These are phyloP conservation scores for Cremastinae sp. DNA, from an alignment of 2,888 invertebrate genomes.

Conservation along the genomic window DNA sequence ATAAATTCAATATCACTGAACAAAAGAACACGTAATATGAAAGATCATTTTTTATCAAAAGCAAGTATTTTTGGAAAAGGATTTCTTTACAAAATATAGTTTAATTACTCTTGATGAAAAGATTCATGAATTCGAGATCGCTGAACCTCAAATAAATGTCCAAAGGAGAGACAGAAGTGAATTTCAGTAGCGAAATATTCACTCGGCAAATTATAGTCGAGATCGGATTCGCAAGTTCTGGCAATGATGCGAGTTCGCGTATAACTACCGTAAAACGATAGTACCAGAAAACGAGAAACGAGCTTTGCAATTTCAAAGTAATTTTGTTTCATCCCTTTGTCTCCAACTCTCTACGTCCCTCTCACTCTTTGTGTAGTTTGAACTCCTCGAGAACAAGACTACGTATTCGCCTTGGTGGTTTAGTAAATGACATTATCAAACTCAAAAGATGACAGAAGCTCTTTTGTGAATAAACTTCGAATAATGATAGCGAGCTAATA, in stretches of 20 bases:
- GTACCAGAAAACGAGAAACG: slow-evolving; percentile 8
- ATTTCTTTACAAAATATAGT: no score
- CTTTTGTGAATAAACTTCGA: background rate
- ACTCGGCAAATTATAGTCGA: background rate
- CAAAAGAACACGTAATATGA: no score
- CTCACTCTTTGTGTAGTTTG: slow-evolving; percentile 17
- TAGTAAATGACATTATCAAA: slow-evolving; percentile 48
- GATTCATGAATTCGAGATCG: no score
- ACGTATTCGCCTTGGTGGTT: slow-evolving; percentile 21
- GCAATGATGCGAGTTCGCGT: slow-evolving; percentile 30
- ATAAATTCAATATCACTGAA: no score
- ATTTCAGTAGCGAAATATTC: slow-evolving; percentile 1
- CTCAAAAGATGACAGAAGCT: slow-evolving; percentile 17
- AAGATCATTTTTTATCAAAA: no score
- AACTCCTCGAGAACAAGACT: slow-evolving; percentile 19
- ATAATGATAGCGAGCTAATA: slow-evolving; percentile 1
- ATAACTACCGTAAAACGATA: slow-evolving; percentile 9
- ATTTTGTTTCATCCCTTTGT: background rate
- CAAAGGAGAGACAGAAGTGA: background rate
- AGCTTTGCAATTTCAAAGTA: slow-evolving; percentile 41
- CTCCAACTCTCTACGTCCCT: no score
- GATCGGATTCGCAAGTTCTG: slow-evolving; percentile 4
- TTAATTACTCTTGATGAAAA: no score
- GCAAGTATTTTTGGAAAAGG: no score
- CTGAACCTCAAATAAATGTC: no score